phyloP scores from a whole-genome alignment of 2,888 invertebrate genomes.

The Tipula helvola region DNA sequence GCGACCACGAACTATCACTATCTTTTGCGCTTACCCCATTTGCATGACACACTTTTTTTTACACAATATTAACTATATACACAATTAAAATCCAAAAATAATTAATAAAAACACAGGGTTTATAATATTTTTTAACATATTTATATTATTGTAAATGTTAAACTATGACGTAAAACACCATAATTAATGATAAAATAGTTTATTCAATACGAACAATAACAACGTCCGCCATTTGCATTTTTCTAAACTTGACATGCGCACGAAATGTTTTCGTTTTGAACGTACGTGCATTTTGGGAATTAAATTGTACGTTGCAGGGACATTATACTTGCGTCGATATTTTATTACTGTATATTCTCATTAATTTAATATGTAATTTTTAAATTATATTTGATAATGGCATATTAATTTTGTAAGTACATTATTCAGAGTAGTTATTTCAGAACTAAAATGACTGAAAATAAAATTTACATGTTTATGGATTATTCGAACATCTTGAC shows the following conservation, averaged over 20 bases:
- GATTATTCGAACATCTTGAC: background rate
- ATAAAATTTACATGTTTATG: background rate
- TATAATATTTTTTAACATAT: conserved; percentile 41
- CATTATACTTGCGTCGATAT: background rate
- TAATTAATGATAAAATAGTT: conserved; percentile 57
- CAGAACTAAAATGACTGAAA: too few relatives aligned
- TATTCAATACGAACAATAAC: conserved; percentile 95
- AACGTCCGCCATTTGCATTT: conserved; percentile 99
- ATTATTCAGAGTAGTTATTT: too few relatives aligned
- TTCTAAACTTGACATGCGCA: conserved; percentile 63
- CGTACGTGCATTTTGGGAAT: background rate
- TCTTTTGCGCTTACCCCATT: conserved; percentile 50
- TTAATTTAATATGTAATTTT: background rate
- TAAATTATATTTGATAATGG: background rate
- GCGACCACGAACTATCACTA: conserved; percentile 26
- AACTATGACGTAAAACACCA: conserved; percentile 50
- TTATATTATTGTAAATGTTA: conserved; percentile 42
- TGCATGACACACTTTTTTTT: conserved; percentile 53
- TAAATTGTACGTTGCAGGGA: background rate
- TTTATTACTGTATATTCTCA: background rate
- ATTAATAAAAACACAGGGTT: conserved; percentile 39
- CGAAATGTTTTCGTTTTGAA: conserved; percentile 20
- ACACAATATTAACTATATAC: conserved; percentile 37
- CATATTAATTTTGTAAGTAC: background rate
- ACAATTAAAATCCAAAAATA: conserved; percentile 43